Percentiles rank a stretch among this genome's conserved stretches.
phyloP scores from a whole-genome alignment of 2,888 invertebrate species.

The Chymomyza amoena region DNA sequence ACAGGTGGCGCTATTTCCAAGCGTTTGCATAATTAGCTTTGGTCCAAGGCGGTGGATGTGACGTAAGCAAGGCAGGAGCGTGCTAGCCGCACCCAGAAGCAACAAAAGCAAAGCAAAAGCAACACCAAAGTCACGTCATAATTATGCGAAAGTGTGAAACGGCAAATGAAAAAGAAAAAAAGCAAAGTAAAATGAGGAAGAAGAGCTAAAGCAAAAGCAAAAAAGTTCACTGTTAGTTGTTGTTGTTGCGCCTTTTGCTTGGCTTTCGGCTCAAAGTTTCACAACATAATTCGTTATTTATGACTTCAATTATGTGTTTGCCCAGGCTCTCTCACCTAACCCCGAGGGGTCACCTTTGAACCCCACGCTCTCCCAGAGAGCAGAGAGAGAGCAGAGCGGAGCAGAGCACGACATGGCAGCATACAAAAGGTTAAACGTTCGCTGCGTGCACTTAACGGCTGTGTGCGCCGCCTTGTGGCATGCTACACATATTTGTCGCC shows the following conservation, averaged over 20 bases:
- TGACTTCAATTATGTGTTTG: slow-evolving; percentile 73
- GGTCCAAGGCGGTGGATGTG: slow-evolving; percentile 20
- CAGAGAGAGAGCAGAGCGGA: background rate
- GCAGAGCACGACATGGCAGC: background rate
- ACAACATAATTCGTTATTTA: slow-evolving; percentile 73
- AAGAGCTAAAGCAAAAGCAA: slow-evolving; percentile 1
- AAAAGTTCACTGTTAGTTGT: slow-evolving; percentile 42
- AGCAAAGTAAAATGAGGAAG: slow-evolving; percentile 2
- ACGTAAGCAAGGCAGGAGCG: slow-evolving; percentile 29
- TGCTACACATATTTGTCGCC: slow-evolving; percentile 55
- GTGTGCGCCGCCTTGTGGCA: slow-evolving; percentile 43
- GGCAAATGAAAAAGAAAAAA: slow-evolving; percentile 27
- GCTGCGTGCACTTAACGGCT: slow-evolving; percentile 52
- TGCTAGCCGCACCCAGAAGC: slow-evolving; percentile 21
- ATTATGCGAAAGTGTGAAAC: slow-evolving; percentile 70
- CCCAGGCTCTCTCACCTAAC: slow-evolving; percentile 32
- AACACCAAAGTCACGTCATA: slow-evolving; percentile 44
- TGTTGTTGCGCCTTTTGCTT: background rate
- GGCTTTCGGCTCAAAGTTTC: slow-evolving; percentile 47
- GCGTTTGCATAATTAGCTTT: slow-evolving; percentile 63
- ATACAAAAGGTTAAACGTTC: slow-evolving; percentile 58
- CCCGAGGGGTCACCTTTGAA: background rate
- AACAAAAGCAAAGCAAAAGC: background rate
- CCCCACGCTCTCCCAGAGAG: background rate
- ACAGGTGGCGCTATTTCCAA: slow-evolving; percentile 18